These are phyloP conservation scores for Parus major DNA, from an alignment of 2,113 vertebrate genomes.

Conservation along the genomic window DNA sequence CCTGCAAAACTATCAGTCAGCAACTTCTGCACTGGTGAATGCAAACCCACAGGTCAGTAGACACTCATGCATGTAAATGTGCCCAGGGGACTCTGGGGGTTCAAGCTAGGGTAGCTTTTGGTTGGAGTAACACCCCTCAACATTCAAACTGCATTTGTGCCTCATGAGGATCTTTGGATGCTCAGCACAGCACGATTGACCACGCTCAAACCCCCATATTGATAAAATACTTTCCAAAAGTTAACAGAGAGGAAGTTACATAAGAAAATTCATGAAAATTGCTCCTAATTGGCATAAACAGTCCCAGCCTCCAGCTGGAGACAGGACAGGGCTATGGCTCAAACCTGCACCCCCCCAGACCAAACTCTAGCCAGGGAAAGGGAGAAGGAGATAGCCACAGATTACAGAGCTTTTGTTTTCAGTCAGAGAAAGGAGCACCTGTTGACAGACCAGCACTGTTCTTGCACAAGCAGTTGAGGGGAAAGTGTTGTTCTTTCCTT, in stretches of 20 bases:
- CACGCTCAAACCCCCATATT: accelerated
- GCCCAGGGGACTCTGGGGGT: background rate
- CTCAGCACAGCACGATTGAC: background rate
- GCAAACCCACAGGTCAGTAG: background rate
- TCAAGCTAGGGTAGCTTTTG: background rate
- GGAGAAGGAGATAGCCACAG: background rate
- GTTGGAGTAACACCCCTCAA: background rate
- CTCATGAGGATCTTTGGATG: background rate
- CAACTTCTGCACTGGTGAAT: background rate
- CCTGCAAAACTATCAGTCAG: background rate
- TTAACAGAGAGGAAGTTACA: background rate
- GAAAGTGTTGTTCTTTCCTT: constrained; percentile 30
- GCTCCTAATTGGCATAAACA: background rate
- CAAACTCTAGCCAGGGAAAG: background rate
- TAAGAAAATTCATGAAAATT: background rate
- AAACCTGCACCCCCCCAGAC: background rate
- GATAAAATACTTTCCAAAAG: background rate
- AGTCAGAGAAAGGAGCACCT: background rate
- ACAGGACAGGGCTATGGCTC: background rate
- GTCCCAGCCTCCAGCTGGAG: background rate
- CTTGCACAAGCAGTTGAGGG: constrained; percentile 17
- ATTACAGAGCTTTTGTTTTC: constrained; percentile 35
- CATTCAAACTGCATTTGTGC: background rate
- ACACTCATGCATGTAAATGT: accelerated
- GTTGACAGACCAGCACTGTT: background rate